phyloP scores from a whole-genome alignment of 2,113 vertebrate species.

The Neolamprologus longior region DNA sequence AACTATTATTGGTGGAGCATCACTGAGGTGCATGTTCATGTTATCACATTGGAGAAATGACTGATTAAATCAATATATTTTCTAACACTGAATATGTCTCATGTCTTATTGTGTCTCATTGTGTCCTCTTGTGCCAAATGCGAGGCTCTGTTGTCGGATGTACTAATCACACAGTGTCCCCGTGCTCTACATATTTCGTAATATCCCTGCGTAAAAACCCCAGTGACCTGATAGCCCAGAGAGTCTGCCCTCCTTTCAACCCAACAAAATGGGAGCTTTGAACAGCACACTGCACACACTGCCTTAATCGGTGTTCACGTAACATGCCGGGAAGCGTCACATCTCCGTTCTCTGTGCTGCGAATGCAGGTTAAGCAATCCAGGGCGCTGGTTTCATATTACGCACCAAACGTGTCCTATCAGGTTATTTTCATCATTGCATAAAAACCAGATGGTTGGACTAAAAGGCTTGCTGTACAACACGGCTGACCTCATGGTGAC shows the following conservation, averaged over 20 bases:
- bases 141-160: background rate
- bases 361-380: background rate
- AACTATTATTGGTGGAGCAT: background rate
- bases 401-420: background rate
- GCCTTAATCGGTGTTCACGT: slow-evolving; percentile 10
- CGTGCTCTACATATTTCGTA: slow-evolving; percentile 39
- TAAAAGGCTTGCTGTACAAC: background rate
- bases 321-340: background rate
- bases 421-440: background rate
- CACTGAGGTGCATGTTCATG: background rate
- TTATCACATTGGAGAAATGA: background rate
- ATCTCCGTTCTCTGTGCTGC: background rate
- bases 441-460: background rate
- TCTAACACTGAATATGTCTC: background rate
- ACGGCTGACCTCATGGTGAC: background rate
- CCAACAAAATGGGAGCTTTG: background rate
- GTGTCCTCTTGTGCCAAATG: background rate
- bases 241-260: slow-evolving; percentile 20
- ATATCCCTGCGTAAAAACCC: slow-evolving; percentile 7
- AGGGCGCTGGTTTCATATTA: background rate
- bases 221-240: slow-evolving; percentile 28
- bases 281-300: background rate
- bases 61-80: background rate
- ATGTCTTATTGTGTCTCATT: background rate
- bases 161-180: background rate